These are phyloP conservation scores for Microplitis manilae DNA, from an alignment of 2,888 invertebrate genomes.

Conservation along the genomic window DNA sequence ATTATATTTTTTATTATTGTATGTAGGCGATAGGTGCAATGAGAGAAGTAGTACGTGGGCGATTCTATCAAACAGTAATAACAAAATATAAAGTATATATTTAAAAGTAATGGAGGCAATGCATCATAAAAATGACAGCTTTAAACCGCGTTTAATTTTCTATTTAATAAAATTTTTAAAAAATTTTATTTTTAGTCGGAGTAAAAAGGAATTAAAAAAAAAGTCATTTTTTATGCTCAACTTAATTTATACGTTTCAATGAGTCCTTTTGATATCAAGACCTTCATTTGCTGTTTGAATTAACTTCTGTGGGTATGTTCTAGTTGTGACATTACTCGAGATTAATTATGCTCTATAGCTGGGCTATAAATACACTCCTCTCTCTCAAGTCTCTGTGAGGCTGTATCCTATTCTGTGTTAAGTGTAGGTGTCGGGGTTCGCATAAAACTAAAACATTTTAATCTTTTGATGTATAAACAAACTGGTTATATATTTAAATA, in stretches of 20 bases:
- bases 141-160: neutral
- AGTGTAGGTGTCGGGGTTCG: neutral
- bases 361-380: conserved; percentile 1
- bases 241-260: conserved; percentile 1
- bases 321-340: conserved; percentile 6
- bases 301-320: neutral
- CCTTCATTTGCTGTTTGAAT: conserved; percentile 11
- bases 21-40: neutral
- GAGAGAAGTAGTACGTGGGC: neutral
- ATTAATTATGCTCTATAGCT: neutral
- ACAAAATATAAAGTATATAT: neutral
- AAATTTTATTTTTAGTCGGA: neutral
- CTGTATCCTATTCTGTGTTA: neutral
- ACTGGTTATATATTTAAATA: neutral
- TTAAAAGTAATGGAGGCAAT: neutral
- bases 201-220: too few species aligned
- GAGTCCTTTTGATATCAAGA: neutral
- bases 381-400: neutral
- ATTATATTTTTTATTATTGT: neutral
- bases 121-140: neutral
- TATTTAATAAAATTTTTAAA: neutral
- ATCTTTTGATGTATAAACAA: neutral
- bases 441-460: neutral
- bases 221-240: neutral
- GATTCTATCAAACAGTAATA: neutral